phyloP scores from a whole-genome alignment of 1,140 invertebrate genomes.

The Microplitis demolitor region DNA sequence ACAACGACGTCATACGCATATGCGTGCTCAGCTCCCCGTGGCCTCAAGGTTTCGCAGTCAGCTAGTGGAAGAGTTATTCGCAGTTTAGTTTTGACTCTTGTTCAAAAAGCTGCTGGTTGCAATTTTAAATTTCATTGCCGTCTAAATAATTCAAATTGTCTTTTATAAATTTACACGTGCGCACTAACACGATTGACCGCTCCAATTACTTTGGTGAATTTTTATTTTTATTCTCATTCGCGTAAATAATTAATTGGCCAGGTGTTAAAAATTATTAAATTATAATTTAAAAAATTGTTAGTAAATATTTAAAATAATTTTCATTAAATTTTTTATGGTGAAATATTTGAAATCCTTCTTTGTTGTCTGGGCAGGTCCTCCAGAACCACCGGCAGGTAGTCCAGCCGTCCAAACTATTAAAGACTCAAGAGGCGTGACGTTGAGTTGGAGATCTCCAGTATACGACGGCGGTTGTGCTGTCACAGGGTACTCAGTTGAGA shows the following conservation, averaged over 20 bases:
- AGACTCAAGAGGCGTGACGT: constrained; percentile 59
- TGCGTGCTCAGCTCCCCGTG: constrained; percentile 19
- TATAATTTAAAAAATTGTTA: too few species aligned
- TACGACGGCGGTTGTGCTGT: constrained; percentile 87
- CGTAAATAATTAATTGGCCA: neutral
- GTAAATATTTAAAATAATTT: too few species aligned
- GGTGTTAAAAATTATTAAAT: too few species aligned
- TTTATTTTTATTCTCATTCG: neutral
- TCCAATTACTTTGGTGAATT: neutral
- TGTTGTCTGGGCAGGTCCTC: constrained; percentile 65
- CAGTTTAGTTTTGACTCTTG: constrained; percentile 6
- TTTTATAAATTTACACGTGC: too few species aligned
- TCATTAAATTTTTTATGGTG: neutral
- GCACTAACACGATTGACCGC: too few species aligned
- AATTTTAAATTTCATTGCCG: neutral
- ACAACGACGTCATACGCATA: constrained; percentile 18
- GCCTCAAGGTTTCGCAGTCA: constrained; percentile 8
- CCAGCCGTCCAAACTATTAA: constrained; percentile 62
- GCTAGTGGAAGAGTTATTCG: neutral
- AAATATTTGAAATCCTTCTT: neutral
- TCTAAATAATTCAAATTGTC: neutral
- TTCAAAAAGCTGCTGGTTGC: neutral
- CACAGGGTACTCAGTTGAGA: constrained; percentile 81
- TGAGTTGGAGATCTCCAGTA: constrained; percentile 81
- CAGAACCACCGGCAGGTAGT: constrained; percentile 74